A percentile compares a stretch with the other conserved stretches of the same genome.
Conservation (phyloP, 2,797 vertebrate genomes). For the Anguilla megastoma region DNA sequence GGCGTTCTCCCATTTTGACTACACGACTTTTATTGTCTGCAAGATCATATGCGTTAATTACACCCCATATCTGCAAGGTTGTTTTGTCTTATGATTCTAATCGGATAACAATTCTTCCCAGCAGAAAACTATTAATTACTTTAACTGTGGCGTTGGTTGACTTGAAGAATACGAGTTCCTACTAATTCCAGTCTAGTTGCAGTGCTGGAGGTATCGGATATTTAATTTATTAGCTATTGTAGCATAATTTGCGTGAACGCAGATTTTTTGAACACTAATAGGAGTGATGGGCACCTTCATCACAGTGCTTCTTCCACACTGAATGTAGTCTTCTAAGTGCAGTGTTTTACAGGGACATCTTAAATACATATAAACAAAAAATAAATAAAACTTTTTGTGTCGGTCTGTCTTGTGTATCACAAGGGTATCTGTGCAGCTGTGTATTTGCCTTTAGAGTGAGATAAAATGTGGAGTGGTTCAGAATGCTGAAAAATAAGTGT, state of each 20-base stretch:
- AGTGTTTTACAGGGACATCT: too few relatives aligned
- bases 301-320: too few relatives aligned
- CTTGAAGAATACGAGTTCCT: neutral
- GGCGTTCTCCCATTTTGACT: neutral
- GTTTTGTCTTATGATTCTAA: neutral
- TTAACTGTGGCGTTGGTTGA: neutral
- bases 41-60: neutral
- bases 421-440: neutral
- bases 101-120: neutral
- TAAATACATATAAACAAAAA: too few relatives aligned
- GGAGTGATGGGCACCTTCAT: neutral
- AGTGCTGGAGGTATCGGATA: neutral
- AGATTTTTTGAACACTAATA: too few relatives aligned
- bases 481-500: slow-evolving; percentile 64
- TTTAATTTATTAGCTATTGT: neutral
- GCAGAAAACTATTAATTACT: neutral
- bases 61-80: neutral
- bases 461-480: slow-evolving; percentile 60
- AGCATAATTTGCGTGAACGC: too few relatives aligned
- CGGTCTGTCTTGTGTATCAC: neutral
- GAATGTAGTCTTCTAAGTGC: too few relatives aligned
- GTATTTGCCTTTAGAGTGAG: slow-evolving; percentile 54
- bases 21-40: neutral
- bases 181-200: neutral
- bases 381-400: neutral